Evolutionary conservation across 2,113 vertebrate species (phyloP), one percentile per base, ranked within the genome.

Genomic region (Syngnathus scovelli): DNA sequence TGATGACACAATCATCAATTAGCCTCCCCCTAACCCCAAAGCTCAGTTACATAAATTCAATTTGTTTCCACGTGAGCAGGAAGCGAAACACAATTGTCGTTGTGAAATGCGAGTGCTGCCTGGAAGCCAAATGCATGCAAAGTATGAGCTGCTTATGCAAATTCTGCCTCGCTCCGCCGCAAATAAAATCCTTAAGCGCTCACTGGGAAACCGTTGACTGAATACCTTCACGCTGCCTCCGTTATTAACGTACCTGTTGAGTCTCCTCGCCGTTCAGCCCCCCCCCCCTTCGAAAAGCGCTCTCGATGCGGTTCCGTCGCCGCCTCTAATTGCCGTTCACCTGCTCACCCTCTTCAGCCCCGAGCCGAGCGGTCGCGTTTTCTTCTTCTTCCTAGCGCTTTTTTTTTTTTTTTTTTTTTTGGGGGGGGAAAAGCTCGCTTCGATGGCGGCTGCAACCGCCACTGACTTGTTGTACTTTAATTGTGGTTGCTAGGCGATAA

Each of bases 401-500:
- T n/a, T n/a, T n/a, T n/a, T n/a, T n/a, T 70, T 81, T 83, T 11
- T 9, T 48, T 1, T 78, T 33, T 33, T 33, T 33, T 33, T 33
- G 27, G 27, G 27, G 27, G 27, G 27, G 27, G 0, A 33, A 51
- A 59, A 70, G 56, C 83, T 6, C 46, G 2, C 81, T 72, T 80
- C 72, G 71, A 83, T 69, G 82, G 76, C 48, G 67, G 83, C 78
- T 60, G 55, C 86, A 61, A 74, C 84, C 67, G 83, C 88, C 82
- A 21, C 72, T 83, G 88, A 90, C 87, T 90, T 93, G 91, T 90
- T 93, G 92, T 88, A 93, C 90, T 93, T 94, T 92, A 86, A 92
- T 88, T 63, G 80, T 76, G 87, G 94, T 94, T 95, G 93, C 94
- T 93, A 94, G 88, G 94, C 81, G 89, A 94, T 94, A 90, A 92